A percentile compares a stretch with the other conserved stretches of the same genome.
These are phyloP conservation scores for Brachionus koreanus DNA, from an alignment of 1,140 invertebrate genomes.

Conservation along the genomic window DNA sequence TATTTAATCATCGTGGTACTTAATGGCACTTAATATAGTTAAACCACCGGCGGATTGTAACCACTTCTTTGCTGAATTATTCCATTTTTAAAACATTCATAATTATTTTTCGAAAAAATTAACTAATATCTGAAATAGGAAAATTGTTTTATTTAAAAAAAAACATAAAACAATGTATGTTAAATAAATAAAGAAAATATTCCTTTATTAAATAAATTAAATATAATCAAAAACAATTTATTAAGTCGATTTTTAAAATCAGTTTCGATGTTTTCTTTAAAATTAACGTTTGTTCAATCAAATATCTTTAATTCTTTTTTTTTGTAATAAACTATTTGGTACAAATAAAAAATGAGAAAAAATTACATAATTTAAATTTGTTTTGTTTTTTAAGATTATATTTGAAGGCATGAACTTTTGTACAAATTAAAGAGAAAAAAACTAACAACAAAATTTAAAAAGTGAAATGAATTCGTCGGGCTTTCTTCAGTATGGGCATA, in stretches of 20 bases:
- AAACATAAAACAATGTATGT: neutral
- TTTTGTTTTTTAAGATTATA: neutral
- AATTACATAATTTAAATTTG: neutral
- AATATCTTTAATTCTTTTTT: neutral
- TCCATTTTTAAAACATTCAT: no score
- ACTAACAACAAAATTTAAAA: neutral
- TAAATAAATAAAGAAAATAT: neutral
- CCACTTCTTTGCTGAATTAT: no score
- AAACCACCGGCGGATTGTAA: no score
- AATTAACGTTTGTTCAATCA: neutral
- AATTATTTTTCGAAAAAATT: no score
- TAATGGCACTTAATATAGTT: no score
- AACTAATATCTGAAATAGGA: no score
- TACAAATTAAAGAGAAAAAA: neutral
- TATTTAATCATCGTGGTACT: no score
- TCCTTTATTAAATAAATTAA: conserved; percentile 11
- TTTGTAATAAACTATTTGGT: neutral
- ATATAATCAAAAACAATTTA: neutral
- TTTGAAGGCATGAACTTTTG: neutral
- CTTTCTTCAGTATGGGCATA: neutral
- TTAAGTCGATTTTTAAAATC: neutral
- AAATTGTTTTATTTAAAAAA: neutral
- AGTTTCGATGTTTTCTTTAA: neutral
- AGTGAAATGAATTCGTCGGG: neutral
- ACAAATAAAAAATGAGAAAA: conserved; percentile 1